Percentiles rank a stretch among this genome's conserved stretches.
These are phyloP conservation scores for Linyphia triangularis DNA, from an alignment of 2,888 invertebrate genomes.

Conservation along the genomic window DNA sequence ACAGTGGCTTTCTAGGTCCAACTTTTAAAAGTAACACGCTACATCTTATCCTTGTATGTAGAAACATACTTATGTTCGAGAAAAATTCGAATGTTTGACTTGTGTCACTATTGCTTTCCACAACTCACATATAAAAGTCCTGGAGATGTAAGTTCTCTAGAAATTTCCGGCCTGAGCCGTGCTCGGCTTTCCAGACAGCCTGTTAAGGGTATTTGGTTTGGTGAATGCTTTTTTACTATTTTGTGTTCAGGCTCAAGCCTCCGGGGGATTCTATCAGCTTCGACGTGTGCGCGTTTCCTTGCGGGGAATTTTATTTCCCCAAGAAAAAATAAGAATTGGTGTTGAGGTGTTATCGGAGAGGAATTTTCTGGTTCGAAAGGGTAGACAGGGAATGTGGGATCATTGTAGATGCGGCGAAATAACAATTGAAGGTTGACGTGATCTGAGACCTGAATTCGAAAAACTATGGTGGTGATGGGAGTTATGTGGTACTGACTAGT, in stretches of 20 bases:
- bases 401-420: slow-evolving; percentile 10
- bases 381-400: background rate
- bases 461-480: background rate
- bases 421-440: slow-evolving; percentile 29
- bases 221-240: background rate
- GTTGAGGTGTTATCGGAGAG: slow-evolving; percentile 29
- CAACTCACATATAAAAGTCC: slow-evolving; percentile 3
- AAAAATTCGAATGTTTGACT: too few species aligned
- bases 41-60: too few species aligned
- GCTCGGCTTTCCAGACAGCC: slow-evolving; percentile 29
- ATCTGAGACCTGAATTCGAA: background rate
- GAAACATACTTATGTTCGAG: too few species aligned
- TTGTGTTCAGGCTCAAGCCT: background rate
- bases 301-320: background rate
- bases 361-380: background rate
- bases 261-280: background rate
- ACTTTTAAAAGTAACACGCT: too few species aligned
- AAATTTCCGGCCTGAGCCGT: slow-evolving; percentile 37
- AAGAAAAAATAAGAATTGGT: background rate
- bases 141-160: background rate
- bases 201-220: slow-evolving; percentile 31
- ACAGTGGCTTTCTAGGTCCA: too few species aligned
- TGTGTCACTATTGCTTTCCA: too few species aligned
- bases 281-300: background rate
- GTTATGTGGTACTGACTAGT: too few species aligned